Base-by-base conservation (phyloP, 23 tunicate species). In the Oikopleura albicans region DNA sequence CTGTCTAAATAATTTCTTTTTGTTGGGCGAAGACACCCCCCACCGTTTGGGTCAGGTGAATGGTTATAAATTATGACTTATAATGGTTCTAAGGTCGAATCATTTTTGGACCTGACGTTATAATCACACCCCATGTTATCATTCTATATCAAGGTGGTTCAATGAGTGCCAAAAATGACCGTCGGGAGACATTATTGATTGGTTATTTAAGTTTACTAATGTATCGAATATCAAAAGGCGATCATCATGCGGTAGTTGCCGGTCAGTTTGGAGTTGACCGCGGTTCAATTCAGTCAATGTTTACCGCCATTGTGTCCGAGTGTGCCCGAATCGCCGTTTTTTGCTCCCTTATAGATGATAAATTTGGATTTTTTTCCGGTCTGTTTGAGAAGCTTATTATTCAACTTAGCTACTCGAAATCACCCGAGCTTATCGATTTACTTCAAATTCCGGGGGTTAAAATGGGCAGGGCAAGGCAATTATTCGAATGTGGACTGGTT, bases 401-500 rank as follows among this genome's bases (percentile, higher is more conserved):
- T 71, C 79, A 71, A 27, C 79, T 71, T 31, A 12, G 34, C 34
- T 71, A 71, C 35, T 71, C 79, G 28, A 2, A 4, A 31, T 22
- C 79, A 29, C 79, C 79, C 2, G 79, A 71, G 35, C 31, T 71
- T 2, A 31, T 31, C 4, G 79, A 71, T 71, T 29, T 71, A 2
- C 79, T 71, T 27, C 27, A 71, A 2, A 71, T 71, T 71, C 79
- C 79, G 2, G 79, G 79, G 35, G 79, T 71, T 4, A 71, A 71
- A 71, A 71, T 71, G 4, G 79, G 79, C 33, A 34, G 79, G 79
- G 79, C 79, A 16, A 34, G 79, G 2, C 79, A 71, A 71, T 29
- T 71, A 29, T 71, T 71, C 35, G 27, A 16, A 37, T 4, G 4
- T 16, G 79, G 79, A 4, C 31, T 12, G 4, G 2, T 4, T 16